Percentiles rank a stretch among this genome's conserved stretches.
Evolutionary conservation across 2,888 invertebrate genomes (phyloP).

Genomic region (Odontomyia ornata): DNA sequence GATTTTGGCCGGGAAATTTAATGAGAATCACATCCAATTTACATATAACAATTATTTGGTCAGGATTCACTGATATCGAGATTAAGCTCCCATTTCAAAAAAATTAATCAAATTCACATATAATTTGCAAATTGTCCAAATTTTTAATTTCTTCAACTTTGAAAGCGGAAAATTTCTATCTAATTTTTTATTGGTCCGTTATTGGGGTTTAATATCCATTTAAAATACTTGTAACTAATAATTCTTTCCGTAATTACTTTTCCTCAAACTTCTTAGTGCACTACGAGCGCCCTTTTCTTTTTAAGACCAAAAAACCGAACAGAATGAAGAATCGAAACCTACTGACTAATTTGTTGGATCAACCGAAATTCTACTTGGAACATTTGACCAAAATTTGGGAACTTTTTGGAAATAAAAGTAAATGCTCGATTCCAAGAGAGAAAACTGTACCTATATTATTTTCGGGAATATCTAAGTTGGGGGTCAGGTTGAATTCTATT

Average conservation of each 20-base stretch:
- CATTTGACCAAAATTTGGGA: conserved; percentile 9
- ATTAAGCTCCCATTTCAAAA: too few species aligned
- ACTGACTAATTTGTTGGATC: conserved; percentile 60
- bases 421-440: not conserved
- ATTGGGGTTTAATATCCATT: not conserved
- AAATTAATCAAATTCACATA: too few species aligned
- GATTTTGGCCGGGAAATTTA: too few species aligned
- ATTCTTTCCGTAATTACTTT: not conserved
- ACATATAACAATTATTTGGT: too few species aligned
- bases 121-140: too few species aligned
- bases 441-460: not conserved
- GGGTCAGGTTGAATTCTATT: conserved; percentile 20
- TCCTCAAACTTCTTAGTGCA: not conserved
- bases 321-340: conserved; percentile 54
- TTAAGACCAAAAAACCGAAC: conserved; percentile 48
- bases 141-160: too few species aligned
- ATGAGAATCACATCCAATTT: too few species aligned
- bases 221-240: not conserved
- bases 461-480: conserved; percentile 42
- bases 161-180: too few species aligned
- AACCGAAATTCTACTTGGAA: conserved; percentile 53
- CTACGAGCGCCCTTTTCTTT: not conserved
- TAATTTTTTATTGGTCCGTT: too few species aligned
- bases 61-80: too few species aligned
- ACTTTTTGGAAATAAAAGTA: not conserved